Base-by-base conservation (phyloP, 92 coral and sea anemone species). In the Chrysogorgia sp. region DNA sequence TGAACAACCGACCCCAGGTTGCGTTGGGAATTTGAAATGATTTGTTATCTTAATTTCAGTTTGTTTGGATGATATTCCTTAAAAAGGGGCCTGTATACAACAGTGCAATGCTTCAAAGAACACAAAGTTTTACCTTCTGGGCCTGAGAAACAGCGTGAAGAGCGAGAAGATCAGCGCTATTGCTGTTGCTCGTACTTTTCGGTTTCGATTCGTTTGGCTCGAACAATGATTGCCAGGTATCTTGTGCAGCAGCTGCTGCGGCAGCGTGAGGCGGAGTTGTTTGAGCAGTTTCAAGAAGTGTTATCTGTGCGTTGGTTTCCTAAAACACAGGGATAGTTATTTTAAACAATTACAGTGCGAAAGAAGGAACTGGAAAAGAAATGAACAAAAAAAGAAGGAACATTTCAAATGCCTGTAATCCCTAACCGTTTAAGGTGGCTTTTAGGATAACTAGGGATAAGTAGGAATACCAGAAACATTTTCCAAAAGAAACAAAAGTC, bases 101-200 rank as follows among this genome's bases (percentile, higher is more conserved):
- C n/a, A n/a, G n/a, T 58, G 3, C 17, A 24, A 58, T 19, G 23
- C 1, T 9, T 31, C 10, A 17, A 58, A 31, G 23, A 17, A 58
- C 25, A 58, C 17, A 20, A 24, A n/a, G 10, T 45, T 58, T 45
- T 48, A 69, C 76, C 34, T 69, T 35, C 34, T 48, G 74, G 1
- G 76, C 40, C 34, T 45, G 40, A 43, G 48, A 69, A 26, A 69
- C 76, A 14, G 76, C 59, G 6, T 49, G 58, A n/a, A 69, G 50
- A 23, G 45, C 76, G 2, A 48, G 15, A 22, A 69, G 12, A 35
- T 69, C 76, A 49, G n/a, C n/a, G n/a, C 48, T 49, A 31, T 40
- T 40, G 34, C 40, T 41, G 24, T 69, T 49, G 60, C 29, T 69
- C 28, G 59, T 34, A 26, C 55, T 58, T 32, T 12, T 25, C 3